Conservation (phyloP, 2,888 invertebrate genomes). For the Rhodophaea formosa region DNA sequence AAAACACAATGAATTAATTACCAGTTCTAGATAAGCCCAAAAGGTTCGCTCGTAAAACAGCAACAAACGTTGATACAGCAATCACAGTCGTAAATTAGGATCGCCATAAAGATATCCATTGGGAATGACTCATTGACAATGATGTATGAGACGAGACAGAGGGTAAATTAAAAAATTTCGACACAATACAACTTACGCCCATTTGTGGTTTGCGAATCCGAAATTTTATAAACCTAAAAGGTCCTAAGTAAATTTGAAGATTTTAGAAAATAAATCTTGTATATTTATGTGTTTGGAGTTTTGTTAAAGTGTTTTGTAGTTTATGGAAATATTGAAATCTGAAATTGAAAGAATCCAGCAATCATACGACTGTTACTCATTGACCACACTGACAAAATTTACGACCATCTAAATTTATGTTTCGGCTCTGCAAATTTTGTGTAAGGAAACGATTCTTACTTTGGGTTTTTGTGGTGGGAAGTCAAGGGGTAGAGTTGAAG, state of each 20-base stretch:
- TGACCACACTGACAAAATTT: neutral
- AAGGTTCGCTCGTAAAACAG: constrained; percentile 45
- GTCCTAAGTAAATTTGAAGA: neutral
- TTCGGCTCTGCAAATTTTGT: too few species aligned
- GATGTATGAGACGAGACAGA: constrained; percentile 7
- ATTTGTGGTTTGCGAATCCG: constrained; percentile 19
- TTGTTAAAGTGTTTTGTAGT: neutral
- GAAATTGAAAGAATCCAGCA: neutral
- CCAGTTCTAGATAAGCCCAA: constrained; percentile 42
- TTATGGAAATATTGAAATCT: neutral
- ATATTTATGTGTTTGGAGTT: neutral
- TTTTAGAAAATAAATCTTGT: neutral
- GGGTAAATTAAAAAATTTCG: constrained; percentile 8
- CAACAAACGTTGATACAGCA: constrained; percentile 44
- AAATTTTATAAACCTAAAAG: neutral
- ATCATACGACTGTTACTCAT: neutral
- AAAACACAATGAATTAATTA: constrained; percentile 41
- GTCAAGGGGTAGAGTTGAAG: too few species aligned
- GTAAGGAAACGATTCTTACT: too few species aligned
- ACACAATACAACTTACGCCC: constrained; percentile 22
- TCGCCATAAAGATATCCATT: constrained; percentile 43
- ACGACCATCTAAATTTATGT: neutral
- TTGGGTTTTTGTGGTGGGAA: too few species aligned
- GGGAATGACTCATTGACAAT: constrained; percentile 27
- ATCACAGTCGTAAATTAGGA: constrained; percentile 52